These are phyloP conservation scores for Ophiothrix spiculata DNA, from an alignment of 35 echinoderm and acorn worm genomes.

Conservation along the genomic window DNA sequence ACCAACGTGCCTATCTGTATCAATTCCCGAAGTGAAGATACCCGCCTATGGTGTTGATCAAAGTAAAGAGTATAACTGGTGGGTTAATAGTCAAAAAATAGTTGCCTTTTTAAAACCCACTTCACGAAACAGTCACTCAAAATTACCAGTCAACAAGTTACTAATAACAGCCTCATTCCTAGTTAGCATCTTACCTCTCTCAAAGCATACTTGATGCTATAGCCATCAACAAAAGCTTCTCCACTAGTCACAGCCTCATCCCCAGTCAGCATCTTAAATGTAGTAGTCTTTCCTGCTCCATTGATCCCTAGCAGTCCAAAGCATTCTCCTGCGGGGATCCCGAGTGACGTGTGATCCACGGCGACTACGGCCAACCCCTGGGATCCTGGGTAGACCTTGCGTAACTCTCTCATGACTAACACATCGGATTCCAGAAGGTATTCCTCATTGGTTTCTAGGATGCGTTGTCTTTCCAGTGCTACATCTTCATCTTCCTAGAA, in stretches of 20 bases:
- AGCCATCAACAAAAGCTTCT: constrained; percentile 79
- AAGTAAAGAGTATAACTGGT: too few species aligned
- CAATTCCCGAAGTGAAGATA: too few species aligned
- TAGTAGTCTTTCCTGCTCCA: constrained; percentile 92
- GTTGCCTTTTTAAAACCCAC: not conserved
- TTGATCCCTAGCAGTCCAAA: constrained; percentile 94
- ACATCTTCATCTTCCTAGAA: constrained; percentile 88
- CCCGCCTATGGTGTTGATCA: too few species aligned
- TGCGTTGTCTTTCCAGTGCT: constrained; percentile 47
- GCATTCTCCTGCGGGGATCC: constrained; percentile 83
- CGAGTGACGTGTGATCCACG: constrained; percentile 71
- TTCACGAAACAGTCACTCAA: too few species aligned
- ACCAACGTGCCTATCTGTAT: too few species aligned
- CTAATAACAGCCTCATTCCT: too few species aligned
- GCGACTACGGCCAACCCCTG: constrained; percentile 54
- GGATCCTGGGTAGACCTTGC: constrained; percentile 74
- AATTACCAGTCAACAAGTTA: too few species aligned
- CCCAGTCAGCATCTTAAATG: constrained; percentile 97
- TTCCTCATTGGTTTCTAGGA: constrained; percentile 29
- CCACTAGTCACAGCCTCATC: constrained; percentile 76
- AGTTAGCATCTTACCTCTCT: constrained; percentile 85
- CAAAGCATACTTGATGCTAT: constrained; percentile 64
- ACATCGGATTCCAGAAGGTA: constrained; percentile 38
- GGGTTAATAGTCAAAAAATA: too few species aligned
- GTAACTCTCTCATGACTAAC: constrained; percentile 66